Conservation (phyloP, 2,113 vertebrate species). For the Tor tambroides region DNA sequence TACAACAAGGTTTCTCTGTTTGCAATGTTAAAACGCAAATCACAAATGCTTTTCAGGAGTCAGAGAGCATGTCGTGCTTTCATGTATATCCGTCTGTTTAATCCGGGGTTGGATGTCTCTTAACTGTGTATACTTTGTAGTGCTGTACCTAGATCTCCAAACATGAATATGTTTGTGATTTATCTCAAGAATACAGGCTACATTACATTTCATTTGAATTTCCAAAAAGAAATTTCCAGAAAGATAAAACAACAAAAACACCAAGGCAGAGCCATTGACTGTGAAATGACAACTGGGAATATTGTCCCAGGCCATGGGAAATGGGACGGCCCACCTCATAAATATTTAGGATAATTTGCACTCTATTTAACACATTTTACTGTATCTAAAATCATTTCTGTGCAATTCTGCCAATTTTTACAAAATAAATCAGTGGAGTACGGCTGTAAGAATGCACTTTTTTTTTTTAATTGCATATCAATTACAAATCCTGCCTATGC, state of each 20-base stretch:
- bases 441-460: not conserved
- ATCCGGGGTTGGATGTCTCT: not conserved
- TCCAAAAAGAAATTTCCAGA: not conserved
- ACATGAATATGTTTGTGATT: not conserved
- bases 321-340: not conserved
- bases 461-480: too few relatives aligned
- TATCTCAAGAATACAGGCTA: not conserved
- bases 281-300: not conserved
- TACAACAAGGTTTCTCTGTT: not conserved
- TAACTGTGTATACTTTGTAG: not conserved
- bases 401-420: not conserved
- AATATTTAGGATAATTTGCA: not conserved
- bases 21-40: slow-evolving; percentile 12
- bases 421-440: not conserved
- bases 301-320: not conserved
- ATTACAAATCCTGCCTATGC: not conserved
- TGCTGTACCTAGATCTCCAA: not conserved
- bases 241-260: not conserved
- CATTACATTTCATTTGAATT: not conserved
- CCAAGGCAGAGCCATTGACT: not conserved
- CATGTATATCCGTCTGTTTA: not conserved
- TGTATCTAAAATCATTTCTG: not conserved
- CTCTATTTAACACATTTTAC: not conserved
- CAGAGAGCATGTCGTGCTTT: not conserved
- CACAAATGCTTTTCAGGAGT: not conserved